phyloP scores from a whole-genome alignment of 2,888 invertebrate species.

The Epistrophe eligans region DNA sequence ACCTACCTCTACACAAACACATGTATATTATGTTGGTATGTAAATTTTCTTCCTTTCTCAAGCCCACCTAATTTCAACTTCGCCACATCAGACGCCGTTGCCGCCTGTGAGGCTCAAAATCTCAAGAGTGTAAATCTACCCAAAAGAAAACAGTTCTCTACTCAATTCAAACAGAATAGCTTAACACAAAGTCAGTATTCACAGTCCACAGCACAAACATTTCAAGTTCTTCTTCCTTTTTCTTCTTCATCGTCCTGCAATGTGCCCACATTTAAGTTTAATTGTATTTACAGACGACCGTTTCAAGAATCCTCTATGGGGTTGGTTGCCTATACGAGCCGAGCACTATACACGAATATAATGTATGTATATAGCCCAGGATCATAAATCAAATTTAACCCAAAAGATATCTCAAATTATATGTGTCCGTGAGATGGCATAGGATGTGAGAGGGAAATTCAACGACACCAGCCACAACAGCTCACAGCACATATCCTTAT shows the following conservation, averaged over 20 bases:
- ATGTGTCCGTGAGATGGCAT: constrained; percentile 18
- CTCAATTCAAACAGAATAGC: constrained; percentile 68
- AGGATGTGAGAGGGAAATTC: constrained; percentile 9
- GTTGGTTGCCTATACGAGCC: constrained; percentile 18
- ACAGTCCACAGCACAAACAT: constrained; percentile 23
- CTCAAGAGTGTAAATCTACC: constrained; percentile 64
- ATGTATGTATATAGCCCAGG: constrained; percentile 28
- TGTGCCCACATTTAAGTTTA: constrained; percentile 51
- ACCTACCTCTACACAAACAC: neutral
- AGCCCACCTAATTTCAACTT: constrained; percentile 29
- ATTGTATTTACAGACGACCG: constrained; percentile 71
- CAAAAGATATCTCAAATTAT: constrained; percentile 71
- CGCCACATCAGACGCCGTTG: neutral
- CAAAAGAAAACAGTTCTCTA: constrained; percentile 57
- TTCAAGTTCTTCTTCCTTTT: neutral
- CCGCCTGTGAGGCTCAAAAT: constrained; percentile 38
- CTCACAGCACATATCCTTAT: neutral
- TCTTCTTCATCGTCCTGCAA: neutral
- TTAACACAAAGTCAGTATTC: constrained; percentile 38
- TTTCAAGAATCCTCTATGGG: constrained; percentile 48
- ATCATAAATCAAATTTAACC: constrained; percentile 75
- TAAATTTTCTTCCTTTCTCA: constrained; percentile 23
- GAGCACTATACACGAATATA: neutral
- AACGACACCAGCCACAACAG: constrained; percentile 14
- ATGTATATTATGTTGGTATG: neutral